Conservation (phyloP, 2,113 vertebrate genomes). For the Epinephelus fuscoguttatus region DNA sequence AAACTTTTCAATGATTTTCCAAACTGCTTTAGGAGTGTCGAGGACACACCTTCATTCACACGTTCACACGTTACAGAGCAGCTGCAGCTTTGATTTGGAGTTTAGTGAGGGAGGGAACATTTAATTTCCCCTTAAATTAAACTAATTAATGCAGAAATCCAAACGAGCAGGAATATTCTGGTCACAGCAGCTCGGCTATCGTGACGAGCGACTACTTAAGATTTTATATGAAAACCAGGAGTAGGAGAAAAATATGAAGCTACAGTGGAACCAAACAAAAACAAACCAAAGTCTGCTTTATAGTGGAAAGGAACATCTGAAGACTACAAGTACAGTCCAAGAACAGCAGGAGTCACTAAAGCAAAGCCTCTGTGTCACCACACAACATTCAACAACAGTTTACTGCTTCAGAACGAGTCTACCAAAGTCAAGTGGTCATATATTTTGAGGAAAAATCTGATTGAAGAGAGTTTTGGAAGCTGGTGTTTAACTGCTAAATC, state of each 20-base stretch:
- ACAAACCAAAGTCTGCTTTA: slow-evolving; percentile 1
- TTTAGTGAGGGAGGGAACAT: neutral
- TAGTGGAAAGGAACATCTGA: neutral
- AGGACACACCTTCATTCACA: neutral
- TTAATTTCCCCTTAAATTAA: neutral
- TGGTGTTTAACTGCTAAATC: neutral
- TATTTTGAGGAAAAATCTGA: neutral
- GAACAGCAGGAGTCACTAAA: slow-evolving; percentile 45
- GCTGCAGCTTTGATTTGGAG: neutral
- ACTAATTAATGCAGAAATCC: neutral
- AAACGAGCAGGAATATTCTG: neutral
- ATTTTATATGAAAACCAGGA: neutral
- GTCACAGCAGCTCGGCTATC: neutral
- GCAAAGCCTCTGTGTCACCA: slow-evolving; percentile 2
- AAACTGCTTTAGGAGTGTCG: neutral
- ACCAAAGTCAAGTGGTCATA: neutral
- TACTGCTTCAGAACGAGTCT: neutral
- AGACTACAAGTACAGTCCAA: neutral
- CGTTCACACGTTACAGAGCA: neutral
- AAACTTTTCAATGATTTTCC: neutral
- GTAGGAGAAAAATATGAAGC: neutral
- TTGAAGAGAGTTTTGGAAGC: neutral
- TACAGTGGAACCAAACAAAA: neutral
- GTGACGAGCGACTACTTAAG: neutral
- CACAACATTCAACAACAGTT: too few relatives aligned